A percentile compares a stretch with the other conserved stretches of the same genome.
phyloP scores from a whole-genome alignment of 2,113 vertebrate genomes.

The Pantherophis guttatus region DNA sequence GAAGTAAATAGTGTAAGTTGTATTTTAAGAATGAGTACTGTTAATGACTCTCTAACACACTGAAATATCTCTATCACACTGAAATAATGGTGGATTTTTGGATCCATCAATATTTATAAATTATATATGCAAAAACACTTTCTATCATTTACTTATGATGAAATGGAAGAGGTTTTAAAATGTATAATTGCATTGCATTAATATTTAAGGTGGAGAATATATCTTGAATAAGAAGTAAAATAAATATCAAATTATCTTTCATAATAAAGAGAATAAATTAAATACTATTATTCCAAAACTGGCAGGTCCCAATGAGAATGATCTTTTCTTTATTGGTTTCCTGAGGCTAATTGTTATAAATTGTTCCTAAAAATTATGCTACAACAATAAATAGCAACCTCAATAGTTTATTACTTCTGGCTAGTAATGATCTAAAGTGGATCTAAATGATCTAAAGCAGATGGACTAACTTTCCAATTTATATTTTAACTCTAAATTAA shows the following conservation, averaged over 20 bases:
- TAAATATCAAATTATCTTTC: neutral
- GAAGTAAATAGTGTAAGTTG: neutral
- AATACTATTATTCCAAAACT: neutral
- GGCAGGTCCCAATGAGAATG: neutral
- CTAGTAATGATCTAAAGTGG: neutral
- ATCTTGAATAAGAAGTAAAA: neutral
- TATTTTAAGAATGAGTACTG: neutral
- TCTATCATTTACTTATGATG: neutral
- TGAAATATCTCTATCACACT: neutral
- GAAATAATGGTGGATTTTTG: neutral
- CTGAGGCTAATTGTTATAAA: neutral
- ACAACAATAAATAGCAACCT: neutral
- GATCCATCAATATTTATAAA: neutral
- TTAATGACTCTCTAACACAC: neutral
- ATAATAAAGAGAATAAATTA: neutral
- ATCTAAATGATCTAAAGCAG: neutral
- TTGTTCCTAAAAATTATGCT: neutral
- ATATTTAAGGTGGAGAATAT: neutral
- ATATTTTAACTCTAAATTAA: neutral
- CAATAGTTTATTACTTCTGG: neutral
- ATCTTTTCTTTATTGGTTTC: neutral
- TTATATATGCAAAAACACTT: neutral
- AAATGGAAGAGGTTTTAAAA: neutral
- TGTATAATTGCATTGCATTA: neutral
- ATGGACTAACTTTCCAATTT: neutral